Evolutionary conservation across 2,797 vertebrate genomes (phyloP).

Genomic region (Artibeus lituratus): DNA sequence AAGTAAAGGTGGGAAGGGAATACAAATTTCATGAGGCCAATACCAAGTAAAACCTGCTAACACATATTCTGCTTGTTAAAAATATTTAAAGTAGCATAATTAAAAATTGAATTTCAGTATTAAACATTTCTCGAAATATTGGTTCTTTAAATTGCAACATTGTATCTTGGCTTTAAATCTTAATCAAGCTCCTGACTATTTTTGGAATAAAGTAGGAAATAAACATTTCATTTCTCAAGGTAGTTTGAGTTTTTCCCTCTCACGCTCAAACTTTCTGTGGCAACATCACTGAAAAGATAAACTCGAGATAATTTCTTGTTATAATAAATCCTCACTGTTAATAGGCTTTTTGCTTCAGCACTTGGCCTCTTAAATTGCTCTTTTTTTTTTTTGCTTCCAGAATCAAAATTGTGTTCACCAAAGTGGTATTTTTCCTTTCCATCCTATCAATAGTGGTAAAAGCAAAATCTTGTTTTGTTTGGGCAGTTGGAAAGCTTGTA

Average conservation of each 20-base stretch:
- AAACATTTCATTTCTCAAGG: not conserved
- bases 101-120: not conserved
- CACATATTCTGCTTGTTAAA: not conserved
- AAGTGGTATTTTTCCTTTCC: not conserved
- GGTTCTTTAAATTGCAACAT: not conserved
- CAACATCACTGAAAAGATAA: not conserved
- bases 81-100: not conserved
- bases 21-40: not conserved
- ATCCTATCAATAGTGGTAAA: not conserved
- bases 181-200: not conserved
- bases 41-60: not conserved
- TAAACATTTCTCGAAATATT: not conserved
- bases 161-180: not conserved
- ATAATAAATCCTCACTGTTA: not conserved
- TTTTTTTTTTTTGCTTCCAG: not conserved
- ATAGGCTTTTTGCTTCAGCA: not conserved
- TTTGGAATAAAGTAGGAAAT: not conserved
- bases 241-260: not conserved
- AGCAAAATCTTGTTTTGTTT: conserved; percentile 7
- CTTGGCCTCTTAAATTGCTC: not conserved
- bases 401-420: not conserved
- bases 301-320: not conserved
- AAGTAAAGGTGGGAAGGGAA: not conserved
- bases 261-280: not conserved
- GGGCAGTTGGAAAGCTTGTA: not conserved